These are phyloP conservation scores for Scolopax bukidnonensis DNA, from an alignment of 2,797 vertebrate genomes.

Conservation along the genomic window DNA sequence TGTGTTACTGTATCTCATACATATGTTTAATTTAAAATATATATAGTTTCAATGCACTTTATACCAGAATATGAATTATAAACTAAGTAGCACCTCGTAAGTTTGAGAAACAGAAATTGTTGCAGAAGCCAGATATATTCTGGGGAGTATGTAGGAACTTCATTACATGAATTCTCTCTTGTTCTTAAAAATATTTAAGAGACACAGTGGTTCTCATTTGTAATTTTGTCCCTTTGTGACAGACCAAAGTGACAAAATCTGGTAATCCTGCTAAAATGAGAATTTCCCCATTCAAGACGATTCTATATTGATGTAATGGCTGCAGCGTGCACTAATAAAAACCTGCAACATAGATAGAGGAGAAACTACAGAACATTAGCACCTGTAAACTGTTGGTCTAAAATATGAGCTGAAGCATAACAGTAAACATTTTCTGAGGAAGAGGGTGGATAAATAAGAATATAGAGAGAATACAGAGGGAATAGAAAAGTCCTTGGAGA, in stretches of 20 bases:
- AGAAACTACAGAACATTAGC: not conserved
- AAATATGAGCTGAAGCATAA: not conserved
- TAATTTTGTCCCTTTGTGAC: not conserved
- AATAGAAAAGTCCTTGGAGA: not conserved
- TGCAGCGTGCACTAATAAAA: not conserved
- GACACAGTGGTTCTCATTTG: not conserved
- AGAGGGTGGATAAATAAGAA: not conserved
- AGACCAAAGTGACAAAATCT: not conserved
- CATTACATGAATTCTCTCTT: not conserved
- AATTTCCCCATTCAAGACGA: not conserved
- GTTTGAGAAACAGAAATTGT: constrained; percentile 4
- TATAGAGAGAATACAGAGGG: not conserved
- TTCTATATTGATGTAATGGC: not conserved
- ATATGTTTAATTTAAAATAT: constrained; percentile 44
- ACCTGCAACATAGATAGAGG: not conserved
- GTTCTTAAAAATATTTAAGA: not conserved
- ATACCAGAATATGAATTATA: constrained; percentile 35
- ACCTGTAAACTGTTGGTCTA: not conserved
- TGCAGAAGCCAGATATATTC: not conserved
- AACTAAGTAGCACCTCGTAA: constrained; percentile 34
- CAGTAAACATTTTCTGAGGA: not conserved
- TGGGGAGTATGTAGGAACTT: not conserved
- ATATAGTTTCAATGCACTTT: not conserved
- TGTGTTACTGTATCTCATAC: not conserved
- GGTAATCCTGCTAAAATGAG: not conserved